Evolutionary conservation across 2,113 vertebrate species (phyloP), one percentile per base, ranked within the genome.

Genomic region (Alosa alosa): DNA sequence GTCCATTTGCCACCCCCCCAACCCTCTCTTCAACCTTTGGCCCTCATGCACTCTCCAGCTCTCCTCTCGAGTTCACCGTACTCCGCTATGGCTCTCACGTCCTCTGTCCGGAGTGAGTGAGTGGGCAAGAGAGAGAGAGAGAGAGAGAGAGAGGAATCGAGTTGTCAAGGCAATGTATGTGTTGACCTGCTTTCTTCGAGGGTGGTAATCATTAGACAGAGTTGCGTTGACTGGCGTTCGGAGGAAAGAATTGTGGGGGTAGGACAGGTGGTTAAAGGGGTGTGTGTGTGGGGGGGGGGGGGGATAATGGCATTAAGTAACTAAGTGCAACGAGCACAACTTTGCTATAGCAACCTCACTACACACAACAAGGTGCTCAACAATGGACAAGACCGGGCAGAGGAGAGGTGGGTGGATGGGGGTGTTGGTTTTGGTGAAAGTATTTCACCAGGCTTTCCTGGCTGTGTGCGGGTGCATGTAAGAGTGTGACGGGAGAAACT

Each of bases 141-240:
- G 60, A 64, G 60, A 25, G 60, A 64, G 39, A 81, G 64, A 86
- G 82, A 83, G 72, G 49, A 86, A 75, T 47, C 41, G 45, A 82
- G 88, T 90, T 81, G 88, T 86, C 82, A 91, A 84, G 88, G 89
- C 81, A 83, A 88, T 90, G 85, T 90, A 88, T 90, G 84, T 89
- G 83, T 88, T 90, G 36, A n/a, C 64, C 85, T 83, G 75, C 85
- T 86, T 86, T 86, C 68, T 87, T 88, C 78, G 64, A 88, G 78
- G 84, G 46, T 84, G 85, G 88, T 87, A 90, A 90, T 92, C 89
- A 91, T 91, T 91, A 91, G 85, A 92, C 90, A 84, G 86, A 86
- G 84, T 86, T 86, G 86, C 84, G 86, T 6, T 22, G 86, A 87
- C 44, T 84, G 86, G 84, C 68, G 57, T 89, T 81, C 86, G 50